Evolutionary conservation across 1,140 invertebrate species (phyloP), one percentile per base, ranked within the genome.

Genomic region (Ephestia elutella): DNA sequence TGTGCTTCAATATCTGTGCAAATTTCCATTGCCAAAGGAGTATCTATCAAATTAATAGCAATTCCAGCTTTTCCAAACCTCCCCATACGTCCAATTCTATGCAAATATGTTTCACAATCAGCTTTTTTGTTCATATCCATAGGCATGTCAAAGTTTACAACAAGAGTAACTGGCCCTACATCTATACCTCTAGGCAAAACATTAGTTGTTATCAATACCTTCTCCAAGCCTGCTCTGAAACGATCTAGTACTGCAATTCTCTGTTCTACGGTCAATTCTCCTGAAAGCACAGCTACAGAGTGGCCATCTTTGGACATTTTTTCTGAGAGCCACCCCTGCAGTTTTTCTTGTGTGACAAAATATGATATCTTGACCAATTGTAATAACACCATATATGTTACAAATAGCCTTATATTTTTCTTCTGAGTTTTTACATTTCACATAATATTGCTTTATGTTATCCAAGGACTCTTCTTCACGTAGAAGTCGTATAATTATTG

Each of bases 121-220:
- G 97, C 95, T 75, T 93, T 91, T 11, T 92, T 91, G 19, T 92
- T 89, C 38, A 93, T 81, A 75, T 97, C 93, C 65, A 98, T 91
- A 5, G 98, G 98, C 67, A 99, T 91, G 89, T 99, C 98, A 89
- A 98, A 99, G 85, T 99, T 99, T 25, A 99, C 96, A 0, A 99
- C 98, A 53, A 99, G 92, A 7, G 98, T 99, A 0, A 99, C 98
- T 92, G 97, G 95, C 77, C 97, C 96, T 2, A 99, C 94, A 86
- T 99, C 98, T 82, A 99, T 99, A 49, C 98, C 97, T 94, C 96
- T 90, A 25, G 98, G 95, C 61, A 98, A 91, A 0, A 99, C 97
- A 90, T 99, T 99, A 5, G 99, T 99, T 0, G 98, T 99, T 44
- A 99, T 99, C 0, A 99, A 92, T 35, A 99, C 97, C 89, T 98